Base-by-base conservation (phyloP, 2,888 invertebrate genomes). In the Isoperla grammatica region DNA sequence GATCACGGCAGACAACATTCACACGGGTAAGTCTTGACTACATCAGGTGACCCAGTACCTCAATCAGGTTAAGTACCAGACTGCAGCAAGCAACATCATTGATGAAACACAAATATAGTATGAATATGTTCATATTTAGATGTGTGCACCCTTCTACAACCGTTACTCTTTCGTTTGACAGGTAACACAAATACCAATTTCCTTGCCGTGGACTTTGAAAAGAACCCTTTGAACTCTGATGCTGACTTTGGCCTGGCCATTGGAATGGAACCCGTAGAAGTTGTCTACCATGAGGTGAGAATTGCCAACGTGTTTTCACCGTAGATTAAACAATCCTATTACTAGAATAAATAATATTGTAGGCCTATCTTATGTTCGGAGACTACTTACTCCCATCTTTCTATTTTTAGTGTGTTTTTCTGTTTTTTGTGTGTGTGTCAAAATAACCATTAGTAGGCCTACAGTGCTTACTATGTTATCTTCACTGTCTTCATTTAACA, bases 271-370 rank as follows among this genome's bases (percentile, higher is more conserved):
- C 84, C 89, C 0, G 77, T 90, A 17, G 90, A 90, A 74, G 75
- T 88, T 48, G 79, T 86, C 12, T 90, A 90, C 73, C 82, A 90
- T 69, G 86, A 88, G 81, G 90, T 89, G 72, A 71, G 29, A n/a
- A n/a, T n/a, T n/a, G n/a, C n/a, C n/a, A n/a, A n/a, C n/a, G n/a
- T n/a, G n/a, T n/a, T n/a, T n/a, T n/a, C n/a, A n/a, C n/a, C n/a
- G n/a, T n/a, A n/a, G n/a, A n/a, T n/a, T n/a, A n/a, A n/a, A n/a
- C n/a, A n/a, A n/a, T n/a, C n/a, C n/a, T n/a, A n/a, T n/a, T n/a
- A n/a, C n/a, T n/a, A n/a, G n/a, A n/a, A n/a, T n/a, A n/a, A n/a
- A n/a, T n/a, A n/a, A n/a, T n/a, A n/a, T n/a, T n/a, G n/a, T n/a
- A n/a, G n/a, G n/a, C n/a, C n/a, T n/a, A n/a, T n/a, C n/a, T n/a